Conservation (phyloP, 2,888 invertebrate genomes). For the Phengaris arion region DNA sequence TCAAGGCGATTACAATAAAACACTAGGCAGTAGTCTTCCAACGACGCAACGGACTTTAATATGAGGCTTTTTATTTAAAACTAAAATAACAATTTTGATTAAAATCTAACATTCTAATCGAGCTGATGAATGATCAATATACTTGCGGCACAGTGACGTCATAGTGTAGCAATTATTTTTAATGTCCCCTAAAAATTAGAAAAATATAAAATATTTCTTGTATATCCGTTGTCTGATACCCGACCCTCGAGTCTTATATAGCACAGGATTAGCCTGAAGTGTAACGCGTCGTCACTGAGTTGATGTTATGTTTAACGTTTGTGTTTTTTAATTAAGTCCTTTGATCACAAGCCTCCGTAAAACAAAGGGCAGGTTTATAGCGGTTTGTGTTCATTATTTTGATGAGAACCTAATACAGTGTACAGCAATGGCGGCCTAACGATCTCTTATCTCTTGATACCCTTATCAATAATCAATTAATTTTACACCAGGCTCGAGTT, state of each 20-base stretch:
- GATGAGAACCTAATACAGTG: slow-evolving; percentile 3
- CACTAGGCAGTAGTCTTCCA: not conserved
- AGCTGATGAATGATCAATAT: not conserved
- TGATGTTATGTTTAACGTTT: too few species aligned
- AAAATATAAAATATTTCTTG: too few species aligned
- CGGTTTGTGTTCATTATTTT: not conserved
- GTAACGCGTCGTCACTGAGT: not conserved
- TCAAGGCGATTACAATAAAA: not conserved
- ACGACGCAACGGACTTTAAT: not conserved
- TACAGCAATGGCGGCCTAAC: not conserved
- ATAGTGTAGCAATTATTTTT: not conserved
- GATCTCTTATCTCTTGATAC: slow-evolving; percentile 5
- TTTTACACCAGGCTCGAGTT: not conserved
- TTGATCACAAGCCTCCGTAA: not conserved
- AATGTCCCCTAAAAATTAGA: too few species aligned
- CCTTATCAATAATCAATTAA: slow-evolving; percentile 17
- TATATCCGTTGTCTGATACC: too few species aligned
- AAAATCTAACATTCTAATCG: not conserved
- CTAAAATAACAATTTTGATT: not conserved
- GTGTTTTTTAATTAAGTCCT: not conserved
- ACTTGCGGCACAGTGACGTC: not conserved
- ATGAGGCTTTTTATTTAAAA: not conserved
- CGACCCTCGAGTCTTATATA: too few species aligned
- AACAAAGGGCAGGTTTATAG: not conserved
- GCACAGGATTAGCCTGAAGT: too few species aligned